Percentiles rank a stretch among this genome's conserved stretches.
phyloP scores from a whole-genome alignment of 2,797 vertebrate genomes.

The Pangasius sanitwongsei region DNA sequence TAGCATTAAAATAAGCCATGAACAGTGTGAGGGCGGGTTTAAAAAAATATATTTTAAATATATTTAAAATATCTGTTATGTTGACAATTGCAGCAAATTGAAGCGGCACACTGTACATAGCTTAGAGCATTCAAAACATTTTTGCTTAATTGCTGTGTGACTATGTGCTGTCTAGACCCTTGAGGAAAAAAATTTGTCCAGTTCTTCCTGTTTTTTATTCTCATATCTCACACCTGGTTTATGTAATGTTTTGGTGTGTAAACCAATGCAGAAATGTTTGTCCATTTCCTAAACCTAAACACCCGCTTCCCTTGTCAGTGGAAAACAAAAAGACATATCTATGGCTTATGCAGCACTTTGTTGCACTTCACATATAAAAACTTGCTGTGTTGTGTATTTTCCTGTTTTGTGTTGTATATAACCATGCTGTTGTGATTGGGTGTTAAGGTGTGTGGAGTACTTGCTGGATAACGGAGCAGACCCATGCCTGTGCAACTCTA shows the following conservation, averaged over 20 bases:
- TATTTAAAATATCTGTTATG: not conserved
- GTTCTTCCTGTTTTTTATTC: not conserved
- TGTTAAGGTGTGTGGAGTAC: conserved; percentile 90
- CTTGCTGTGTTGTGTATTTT: not conserved
- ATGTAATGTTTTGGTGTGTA: not conserved
- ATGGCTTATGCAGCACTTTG: not conserved
- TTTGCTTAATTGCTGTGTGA: not conserved
- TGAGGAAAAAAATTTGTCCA: not conserved
- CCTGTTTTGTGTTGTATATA: too few species aligned
- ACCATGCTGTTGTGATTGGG: too few species aligned
- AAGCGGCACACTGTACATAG: too few species aligned
- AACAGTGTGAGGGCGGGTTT: not conserved
- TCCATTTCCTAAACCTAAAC: too few species aligned
- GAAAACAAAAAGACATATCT: too few species aligned
- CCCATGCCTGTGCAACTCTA: conserved; percentile 92
- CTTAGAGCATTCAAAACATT: not conserved
- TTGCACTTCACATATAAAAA: not conserved
- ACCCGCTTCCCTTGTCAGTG: too few species aligned
- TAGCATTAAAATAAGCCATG: not conserved
- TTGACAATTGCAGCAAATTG: not conserved
- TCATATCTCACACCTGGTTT: not conserved
- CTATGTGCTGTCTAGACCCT: not conserved
- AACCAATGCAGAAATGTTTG: not conserved
- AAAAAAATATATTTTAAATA: too few species aligned
- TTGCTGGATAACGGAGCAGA: conserved; percentile 96